These are phyloP conservation scores for Leucopsar rothschildi DNA, from an alignment of 2,113 vertebrate species.

Conservation along the genomic window DNA sequence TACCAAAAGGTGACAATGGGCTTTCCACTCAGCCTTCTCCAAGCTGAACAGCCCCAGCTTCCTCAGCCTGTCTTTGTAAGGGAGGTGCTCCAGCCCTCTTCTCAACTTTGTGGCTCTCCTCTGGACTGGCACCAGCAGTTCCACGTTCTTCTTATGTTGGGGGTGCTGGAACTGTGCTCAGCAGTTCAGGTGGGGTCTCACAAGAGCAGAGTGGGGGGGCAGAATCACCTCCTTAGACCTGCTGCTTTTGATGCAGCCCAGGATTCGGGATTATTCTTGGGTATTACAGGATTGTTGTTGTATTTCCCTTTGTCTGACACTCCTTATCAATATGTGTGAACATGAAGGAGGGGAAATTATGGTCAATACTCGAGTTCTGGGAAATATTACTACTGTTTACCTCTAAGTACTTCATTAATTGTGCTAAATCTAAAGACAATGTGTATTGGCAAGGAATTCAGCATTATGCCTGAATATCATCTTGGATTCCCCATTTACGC, in stretches of 20 bases:
- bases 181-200: background rate
- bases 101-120: background rate
- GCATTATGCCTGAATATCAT: background rate
- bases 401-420: background rate
- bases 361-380: background rate
- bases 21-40: background rate
- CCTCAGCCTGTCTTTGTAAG: background rate
- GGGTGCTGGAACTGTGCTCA: background rate
- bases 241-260: background rate
- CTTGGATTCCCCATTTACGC: background rate
- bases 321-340: background rate
- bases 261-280: background rate
- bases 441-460: background rate
- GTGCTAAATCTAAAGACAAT: background rate
- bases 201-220: background rate
- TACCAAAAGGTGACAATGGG: background rate
- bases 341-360: background rate
- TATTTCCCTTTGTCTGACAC: background rate
- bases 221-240: background rate
- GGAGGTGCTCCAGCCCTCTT: background rate
- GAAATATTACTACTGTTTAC: background rate
- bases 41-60: background rate
- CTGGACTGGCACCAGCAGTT: background rate
- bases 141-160: background rate
- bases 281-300: background rate